Evolutionary conservation across 2,888 invertebrate species (phyloP).

Genomic region (Drosophila putrida): DNA sequence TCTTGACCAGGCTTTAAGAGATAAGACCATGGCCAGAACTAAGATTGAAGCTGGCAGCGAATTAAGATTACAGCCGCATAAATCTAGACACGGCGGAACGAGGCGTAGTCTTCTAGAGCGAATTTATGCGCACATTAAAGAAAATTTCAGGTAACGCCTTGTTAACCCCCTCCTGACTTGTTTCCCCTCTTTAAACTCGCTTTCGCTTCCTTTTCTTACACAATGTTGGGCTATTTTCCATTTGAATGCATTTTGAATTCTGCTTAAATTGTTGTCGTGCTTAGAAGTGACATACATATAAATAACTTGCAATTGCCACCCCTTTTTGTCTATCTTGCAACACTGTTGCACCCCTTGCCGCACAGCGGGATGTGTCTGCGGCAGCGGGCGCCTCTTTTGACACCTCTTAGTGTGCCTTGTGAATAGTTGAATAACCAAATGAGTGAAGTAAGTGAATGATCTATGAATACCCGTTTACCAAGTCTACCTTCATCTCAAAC

Average conservation of each 20-base stretch:
- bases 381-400: constrained; percentile 44
- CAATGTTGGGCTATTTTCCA: constrained; percentile 48
- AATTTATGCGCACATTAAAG: constrained; percentile 64
- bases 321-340: constrained; percentile 23
- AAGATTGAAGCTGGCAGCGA: constrained; percentile 3
- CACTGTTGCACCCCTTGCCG: constrained; percentile 34
- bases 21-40: constrained; percentile 23
- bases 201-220: background rate
- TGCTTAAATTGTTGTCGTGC: constrained; percentile 48
- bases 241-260: constrained; percentile 54
- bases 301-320: constrained; percentile 44
- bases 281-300: constrained; percentile 70
- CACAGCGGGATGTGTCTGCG: constrained; percentile 32
- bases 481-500: background rate
- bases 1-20: constrained; percentile 56
- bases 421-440: background rate
- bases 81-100: constrained; percentile 31
- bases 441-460: constrained; percentile 22
- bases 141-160: constrained; percentile 37
- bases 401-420: constrained; percentile 31
- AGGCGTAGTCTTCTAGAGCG: constrained; percentile 12
- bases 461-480: constrained; percentile 19
- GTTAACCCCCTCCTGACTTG: constrained; percentile 3
- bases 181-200: background rate
- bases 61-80: constrained; percentile 26